Evolutionary conservation across 1,140 invertebrate species (phyloP).

Genomic region (Drosophila novamexicana): DNA sequence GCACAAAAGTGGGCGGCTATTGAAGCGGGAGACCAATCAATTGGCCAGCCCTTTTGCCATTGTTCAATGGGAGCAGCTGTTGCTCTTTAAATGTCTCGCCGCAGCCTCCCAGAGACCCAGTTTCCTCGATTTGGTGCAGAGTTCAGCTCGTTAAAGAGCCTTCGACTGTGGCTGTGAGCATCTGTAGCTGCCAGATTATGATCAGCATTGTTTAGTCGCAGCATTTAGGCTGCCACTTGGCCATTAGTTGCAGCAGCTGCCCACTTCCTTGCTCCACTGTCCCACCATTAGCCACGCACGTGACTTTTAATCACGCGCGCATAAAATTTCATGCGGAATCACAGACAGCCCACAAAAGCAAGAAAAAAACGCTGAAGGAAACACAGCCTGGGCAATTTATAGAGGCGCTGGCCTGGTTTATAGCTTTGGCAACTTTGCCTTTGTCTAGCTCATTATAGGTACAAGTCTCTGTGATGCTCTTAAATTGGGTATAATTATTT

Average conservation of each 20-base stretch:
- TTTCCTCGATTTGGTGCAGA: slow-evolving; percentile 7
- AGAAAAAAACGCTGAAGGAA: slow-evolving; percentile 3
- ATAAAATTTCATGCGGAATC: slow-evolving; percentile 71
- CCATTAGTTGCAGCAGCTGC: slow-evolving; percentile 66
- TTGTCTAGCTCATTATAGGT: slow-evolving; percentile 39
- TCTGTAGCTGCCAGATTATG: slow-evolving; percentile 63
- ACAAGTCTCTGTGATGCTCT: slow-evolving; percentile 7
- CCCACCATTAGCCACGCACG: slow-evolving; percentile 60
- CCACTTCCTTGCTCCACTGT: neutral
- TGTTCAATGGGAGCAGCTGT: slow-evolving; percentile 54
- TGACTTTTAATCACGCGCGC: slow-evolving; percentile 80
- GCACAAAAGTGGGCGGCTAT: slow-evolving; percentile 39
- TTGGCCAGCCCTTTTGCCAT: slow-evolving; percentile 62
- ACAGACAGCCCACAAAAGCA: slow-evolving; percentile 26
- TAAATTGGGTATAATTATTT: neutral
- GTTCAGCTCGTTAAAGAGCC: slow-evolving; percentile 60
- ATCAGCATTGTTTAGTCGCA: slow-evolving; percentile 72
- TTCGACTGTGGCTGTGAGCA: slow-evolving; percentile 34
- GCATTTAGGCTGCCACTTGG: slow-evolving; percentile 45
- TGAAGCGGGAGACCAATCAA: slow-evolving; percentile 64
- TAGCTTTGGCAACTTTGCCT: slow-evolving; percentile 41
- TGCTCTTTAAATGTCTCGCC: slow-evolving; percentile 35
- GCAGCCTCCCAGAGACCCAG: slow-evolving; percentile 8
- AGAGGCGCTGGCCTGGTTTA: slow-evolving; percentile 49
- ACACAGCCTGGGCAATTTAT: slow-evolving; percentile 49